A percentile compares a stretch with the other conserved stretches of the same genome.
Evolutionary conservation across 2,113 vertebrate genomes (phyloP).

Genomic region (Balaeniceps rex): DNA sequence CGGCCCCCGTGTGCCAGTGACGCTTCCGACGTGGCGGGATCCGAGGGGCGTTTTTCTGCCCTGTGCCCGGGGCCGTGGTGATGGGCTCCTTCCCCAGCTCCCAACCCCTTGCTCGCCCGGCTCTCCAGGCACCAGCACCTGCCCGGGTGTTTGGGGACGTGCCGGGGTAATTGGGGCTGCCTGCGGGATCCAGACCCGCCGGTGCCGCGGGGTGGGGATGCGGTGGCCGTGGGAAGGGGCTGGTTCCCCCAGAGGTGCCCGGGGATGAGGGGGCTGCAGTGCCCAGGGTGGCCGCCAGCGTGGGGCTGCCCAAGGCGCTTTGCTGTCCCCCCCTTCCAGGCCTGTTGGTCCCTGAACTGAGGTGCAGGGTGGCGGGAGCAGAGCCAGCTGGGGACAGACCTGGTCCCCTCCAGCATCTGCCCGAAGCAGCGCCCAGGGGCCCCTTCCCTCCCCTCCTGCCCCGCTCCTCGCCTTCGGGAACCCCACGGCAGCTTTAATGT

Average conservation of each 20-base stretch:
- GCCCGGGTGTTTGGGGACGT: rapidly evolving
- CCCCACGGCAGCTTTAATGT: not conserved
- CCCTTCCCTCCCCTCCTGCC: not conserved
- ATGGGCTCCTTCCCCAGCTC: not conserved
- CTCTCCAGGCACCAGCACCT: not conserved
- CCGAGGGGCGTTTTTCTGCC: not conserved
- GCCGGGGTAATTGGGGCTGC: rapidly evolving
- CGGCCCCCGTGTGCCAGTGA: not conserved
- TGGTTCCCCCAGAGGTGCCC: not conserved
- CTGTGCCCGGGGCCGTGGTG: rapidly evolving
- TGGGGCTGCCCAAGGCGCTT: not conserved
- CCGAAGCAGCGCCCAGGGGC: rapidly evolving
- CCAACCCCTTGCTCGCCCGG: not conserved
- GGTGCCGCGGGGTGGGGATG: rapidly evolving
- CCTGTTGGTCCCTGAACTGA: not conserved
- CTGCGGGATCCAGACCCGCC: rapidly evolving
- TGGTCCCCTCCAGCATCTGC: not conserved
- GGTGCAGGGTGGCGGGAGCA: not conserved
- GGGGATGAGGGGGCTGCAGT: not conserved
- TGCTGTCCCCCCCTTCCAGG: not conserved
- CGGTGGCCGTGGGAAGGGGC: rapidly evolving
- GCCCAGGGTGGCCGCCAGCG: not conserved
- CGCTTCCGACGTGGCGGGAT: rapidly evolving
- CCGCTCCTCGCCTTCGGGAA: rapidly evolving
- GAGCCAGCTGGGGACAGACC: not conserved